Percentiles rank a stretch among this genome's conserved stretches.
Conservation (phyloP, 2,113 vertebrate species). For the Sprattus sprattus region DNA sequence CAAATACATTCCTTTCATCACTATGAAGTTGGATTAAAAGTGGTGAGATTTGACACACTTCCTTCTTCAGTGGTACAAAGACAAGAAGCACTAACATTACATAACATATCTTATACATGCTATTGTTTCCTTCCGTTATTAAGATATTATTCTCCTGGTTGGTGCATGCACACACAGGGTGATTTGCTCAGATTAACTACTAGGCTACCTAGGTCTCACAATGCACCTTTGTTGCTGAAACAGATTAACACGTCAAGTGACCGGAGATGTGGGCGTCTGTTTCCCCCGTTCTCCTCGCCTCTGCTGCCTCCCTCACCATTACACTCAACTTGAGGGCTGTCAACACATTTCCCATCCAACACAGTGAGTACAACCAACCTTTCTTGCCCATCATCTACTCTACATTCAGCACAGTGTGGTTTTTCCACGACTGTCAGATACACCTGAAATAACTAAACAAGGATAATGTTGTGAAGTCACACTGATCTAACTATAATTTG, state of each 20-base stretch:
- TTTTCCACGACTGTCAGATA: background rate
- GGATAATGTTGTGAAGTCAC: background rate
- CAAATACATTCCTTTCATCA: background rate
- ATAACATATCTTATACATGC: conserved; percentile 1
- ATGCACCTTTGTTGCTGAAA: conserved; percentile 73
- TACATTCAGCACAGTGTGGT: background rate
- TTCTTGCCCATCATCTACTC: background rate
- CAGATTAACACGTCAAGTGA: conserved; percentile 79
- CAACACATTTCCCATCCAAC: conserved; percentile 27
- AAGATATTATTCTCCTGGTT: background rate
- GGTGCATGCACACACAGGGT: conserved; percentile 27
- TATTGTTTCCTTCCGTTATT: conserved; percentile 6
- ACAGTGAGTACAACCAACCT: conserved; percentile 41
- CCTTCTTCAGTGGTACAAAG: background rate
- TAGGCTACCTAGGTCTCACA: conserved; percentile 60
- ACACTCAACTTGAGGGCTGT: conserved; percentile 45
- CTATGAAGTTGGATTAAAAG: conserved; percentile 1
- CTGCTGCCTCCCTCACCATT: conserved; percentile 43
- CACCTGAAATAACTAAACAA: background rate
- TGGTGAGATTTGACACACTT: background rate
- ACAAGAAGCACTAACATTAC: background rate
- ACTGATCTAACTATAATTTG: background rate
- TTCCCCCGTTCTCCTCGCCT: conserved; percentile 46
- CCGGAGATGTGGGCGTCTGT: conserved; percentile 64
- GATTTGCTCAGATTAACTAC: conserved; percentile 74